A percentile compares a stretch with the other conserved stretches of the same genome.
Conservation (phyloP, 2,113 vertebrate species). For the Campylomormyrus numenius region DNA sequence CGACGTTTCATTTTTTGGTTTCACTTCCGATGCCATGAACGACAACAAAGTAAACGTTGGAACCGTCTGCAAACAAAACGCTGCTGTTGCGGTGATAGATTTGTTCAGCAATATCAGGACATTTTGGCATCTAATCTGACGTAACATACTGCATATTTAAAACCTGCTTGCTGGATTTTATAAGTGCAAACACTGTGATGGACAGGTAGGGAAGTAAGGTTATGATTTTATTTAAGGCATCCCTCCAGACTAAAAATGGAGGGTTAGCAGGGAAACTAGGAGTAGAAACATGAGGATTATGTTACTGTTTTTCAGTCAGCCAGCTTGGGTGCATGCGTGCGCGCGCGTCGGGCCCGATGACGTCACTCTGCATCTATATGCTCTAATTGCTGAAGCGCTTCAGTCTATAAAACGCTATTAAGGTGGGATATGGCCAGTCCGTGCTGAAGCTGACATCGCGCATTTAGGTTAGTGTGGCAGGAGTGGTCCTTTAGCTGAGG, state of each 20-base stretch:
- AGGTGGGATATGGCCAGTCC: slow-evolving; percentile 20
- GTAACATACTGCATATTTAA: neutral
- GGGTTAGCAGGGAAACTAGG: neutral
- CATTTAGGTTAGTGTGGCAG: slow-evolving; percentile 9
- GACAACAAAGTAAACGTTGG: neutral
- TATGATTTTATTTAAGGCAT: neutral
- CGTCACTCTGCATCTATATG: slow-evolving; percentile 27
- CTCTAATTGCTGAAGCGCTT: slow-evolving; percentile 17
- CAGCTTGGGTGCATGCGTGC: neutral
- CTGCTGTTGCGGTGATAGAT: neutral
- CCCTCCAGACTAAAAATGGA: neutral
- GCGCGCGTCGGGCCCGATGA: slow-evolving; percentile 30
- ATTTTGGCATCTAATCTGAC: neutral
- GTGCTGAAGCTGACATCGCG: slow-evolving; percentile 19
- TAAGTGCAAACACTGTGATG: neutral
- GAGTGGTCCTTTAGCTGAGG: neutral
- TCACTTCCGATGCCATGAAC: neutral
- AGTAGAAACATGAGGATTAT: neutral
- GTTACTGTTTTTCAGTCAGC: neutral
- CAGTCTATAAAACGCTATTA: slow-evolving; percentile 50
- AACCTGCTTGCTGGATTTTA: neutral
- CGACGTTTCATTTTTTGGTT: neutral
- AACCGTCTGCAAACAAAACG: neutral
- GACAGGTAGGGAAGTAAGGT: neutral
- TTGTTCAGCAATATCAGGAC: neutral